Percentiles rank a stretch among this genome's conserved stretches.
Conservation (phyloP, 2,797 vertebrate genomes). For the Silurus aristotelis region DNA sequence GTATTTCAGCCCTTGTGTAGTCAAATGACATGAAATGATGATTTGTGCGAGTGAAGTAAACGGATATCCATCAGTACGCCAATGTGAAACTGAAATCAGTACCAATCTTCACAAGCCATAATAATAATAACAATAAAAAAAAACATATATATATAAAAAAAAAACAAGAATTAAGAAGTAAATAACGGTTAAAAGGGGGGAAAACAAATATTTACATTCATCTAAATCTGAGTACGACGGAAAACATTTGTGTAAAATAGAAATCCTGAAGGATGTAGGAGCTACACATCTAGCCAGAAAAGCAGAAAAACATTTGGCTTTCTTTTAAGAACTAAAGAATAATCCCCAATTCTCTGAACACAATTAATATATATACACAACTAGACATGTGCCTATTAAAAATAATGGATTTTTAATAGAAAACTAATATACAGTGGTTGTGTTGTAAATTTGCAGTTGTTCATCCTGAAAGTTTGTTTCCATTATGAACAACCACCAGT, state of each 20-base stretch:
- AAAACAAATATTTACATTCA: slow-evolving; percentile 45
- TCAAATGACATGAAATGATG: neutral
- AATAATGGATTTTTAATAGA: neutral
- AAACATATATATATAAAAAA: neutral
- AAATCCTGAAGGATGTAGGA: neutral
- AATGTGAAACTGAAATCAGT: slow-evolving; percentile 25
- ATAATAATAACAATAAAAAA: neutral
- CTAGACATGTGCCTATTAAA: neutral
- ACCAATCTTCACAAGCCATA: slow-evolving; percentile 40
- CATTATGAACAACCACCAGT: too few relatives aligned
- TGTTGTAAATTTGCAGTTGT: neutral
- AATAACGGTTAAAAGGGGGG: neutral
- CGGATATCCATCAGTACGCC: neutral
- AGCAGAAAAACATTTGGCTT: slow-evolving; percentile 43
- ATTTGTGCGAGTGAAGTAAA: slow-evolving; percentile 9
- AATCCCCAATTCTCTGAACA: slow-evolving; percentile 31
- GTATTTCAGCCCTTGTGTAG: slow-evolving; percentile 5
- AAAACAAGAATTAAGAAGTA: slow-evolving; percentile 17
- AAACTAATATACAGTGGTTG: neutral
- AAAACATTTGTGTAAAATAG: neutral
- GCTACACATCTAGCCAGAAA: neutral
- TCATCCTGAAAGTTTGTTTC: neutral
- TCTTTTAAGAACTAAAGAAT: slow-evolving; percentile 37
- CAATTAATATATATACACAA: slow-evolving; percentile 54
- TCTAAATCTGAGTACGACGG: slow-evolving; percentile 4